Percentiles rank a stretch among this genome's conserved stretches.
These are phyloP conservation scores for Poecilia latipinna DNA, from an alignment of 2,113 vertebrate genomes.

Conservation along the genomic window DNA sequence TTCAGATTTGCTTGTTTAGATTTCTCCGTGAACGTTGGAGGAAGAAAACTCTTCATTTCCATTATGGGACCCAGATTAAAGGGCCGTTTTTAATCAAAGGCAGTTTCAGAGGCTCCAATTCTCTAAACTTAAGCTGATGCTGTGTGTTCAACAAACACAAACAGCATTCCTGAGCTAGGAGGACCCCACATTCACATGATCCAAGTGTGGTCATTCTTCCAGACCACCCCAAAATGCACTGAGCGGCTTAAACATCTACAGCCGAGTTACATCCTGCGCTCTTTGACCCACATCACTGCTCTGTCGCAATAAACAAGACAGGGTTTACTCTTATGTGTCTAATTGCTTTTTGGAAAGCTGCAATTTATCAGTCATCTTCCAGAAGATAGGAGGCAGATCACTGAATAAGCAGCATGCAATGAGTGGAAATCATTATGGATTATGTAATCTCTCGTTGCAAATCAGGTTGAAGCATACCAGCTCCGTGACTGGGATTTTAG, in stretches of 20 bases:
- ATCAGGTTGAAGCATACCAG: neutral
- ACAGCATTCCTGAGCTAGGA: slow-evolving; percentile 34
- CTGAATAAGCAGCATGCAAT: slow-evolving; percentile 1
- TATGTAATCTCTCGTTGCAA: slow-evolving; percentile 7
- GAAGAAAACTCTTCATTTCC: neutral
- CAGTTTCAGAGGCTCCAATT: neutral
- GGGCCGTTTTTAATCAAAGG: neutral
- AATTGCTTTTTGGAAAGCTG: neutral
- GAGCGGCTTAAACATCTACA: neutral
- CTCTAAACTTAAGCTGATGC: neutral
- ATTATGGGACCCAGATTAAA: neutral
- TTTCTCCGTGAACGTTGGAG: neutral
- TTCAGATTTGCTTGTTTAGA: neutral
- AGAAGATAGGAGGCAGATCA: neutral
- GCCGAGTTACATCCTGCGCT: neutral
- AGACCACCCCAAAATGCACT: neutral
- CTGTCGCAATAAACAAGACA: slow-evolving; percentile 14
- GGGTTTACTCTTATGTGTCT: neutral
- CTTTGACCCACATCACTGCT: neutral
- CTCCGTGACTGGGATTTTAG: neutral
- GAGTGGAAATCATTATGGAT: slow-evolving; percentile 24
- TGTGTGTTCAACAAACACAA: slow-evolving; percentile 7
- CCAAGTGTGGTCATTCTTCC: neutral
- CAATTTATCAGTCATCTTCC: too few relatives aligned
- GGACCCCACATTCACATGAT: slow-evolving; percentile 6